Evolutionary conservation across 2,113 vertebrate genomes (phyloP).

Genomic region (Nematolebias whitei): DNA sequence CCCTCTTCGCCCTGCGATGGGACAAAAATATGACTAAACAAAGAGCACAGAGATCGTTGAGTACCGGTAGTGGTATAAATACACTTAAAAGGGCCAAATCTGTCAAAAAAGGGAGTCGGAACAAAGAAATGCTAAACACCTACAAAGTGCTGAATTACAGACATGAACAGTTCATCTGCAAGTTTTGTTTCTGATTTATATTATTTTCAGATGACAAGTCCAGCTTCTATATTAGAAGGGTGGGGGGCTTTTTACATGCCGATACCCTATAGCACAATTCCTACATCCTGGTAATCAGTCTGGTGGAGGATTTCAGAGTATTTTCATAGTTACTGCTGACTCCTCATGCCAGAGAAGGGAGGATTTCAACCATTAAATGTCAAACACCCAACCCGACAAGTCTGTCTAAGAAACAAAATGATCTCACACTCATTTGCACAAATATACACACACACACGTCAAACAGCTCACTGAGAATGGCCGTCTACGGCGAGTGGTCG

Average conservation of each 20-base stretch:
- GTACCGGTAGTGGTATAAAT: background rate
- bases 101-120: background rate
- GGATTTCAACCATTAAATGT: background rate
- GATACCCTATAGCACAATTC: background rate
- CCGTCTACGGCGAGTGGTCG: slow-evolving; percentile 46
- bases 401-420: slow-evolving; percentile 8
- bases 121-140: background rate
- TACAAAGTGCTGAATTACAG: background rate
- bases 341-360: background rate
- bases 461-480: slow-evolving; percentile 9
- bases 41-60: background rate
- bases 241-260: background rate
- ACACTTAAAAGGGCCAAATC: background rate
- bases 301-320: background rate
- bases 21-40: background rate
- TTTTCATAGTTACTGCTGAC: background rate
- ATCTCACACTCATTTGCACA: slow-evolving; percentile 9
- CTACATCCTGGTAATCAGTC: background rate
- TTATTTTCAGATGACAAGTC: background rate
- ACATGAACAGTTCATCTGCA: background rate
- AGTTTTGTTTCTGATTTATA: background rate
- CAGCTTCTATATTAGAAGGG: background rate
- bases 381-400: too few relatives aligned
- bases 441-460: background rate
- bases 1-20: too few relatives aligned